phyloP scores from a whole-genome alignment of 2,113 vertebrate species.

The Archilochus colubris region DNA sequence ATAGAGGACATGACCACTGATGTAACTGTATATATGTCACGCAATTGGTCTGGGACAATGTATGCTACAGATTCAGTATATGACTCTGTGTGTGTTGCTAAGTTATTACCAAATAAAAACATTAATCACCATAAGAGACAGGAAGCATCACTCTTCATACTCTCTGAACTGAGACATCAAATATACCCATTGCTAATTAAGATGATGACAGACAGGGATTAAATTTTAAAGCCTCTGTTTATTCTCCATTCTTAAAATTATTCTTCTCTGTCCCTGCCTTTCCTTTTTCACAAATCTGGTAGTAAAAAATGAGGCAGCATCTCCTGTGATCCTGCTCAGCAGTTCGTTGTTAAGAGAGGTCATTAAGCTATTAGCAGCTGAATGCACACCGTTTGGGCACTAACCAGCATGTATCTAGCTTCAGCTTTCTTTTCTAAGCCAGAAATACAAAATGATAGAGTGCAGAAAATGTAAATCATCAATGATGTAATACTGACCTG shows the following conservation, averaged over 20 bases:
- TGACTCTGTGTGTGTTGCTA: conserved; percentile 14
- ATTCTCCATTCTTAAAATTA: conserved; percentile 46
- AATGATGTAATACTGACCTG: conserved; percentile 44
- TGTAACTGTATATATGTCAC: neutral
- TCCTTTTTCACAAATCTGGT: conserved; percentile 52
- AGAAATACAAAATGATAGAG: conserved; percentile 31
- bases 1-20: neutral
- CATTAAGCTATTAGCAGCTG: conserved; percentile 53
- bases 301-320: conserved; percentile 52
- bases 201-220: conserved; percentile 73
- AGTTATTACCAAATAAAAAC: conserved; percentile 69
- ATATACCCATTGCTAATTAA: conserved; percentile 56
- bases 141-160: conserved; percentile 53
- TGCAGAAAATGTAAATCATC: conserved; percentile 70
- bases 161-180: conserved; percentile 64
- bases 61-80: neutral
- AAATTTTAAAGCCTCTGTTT: conserved; percentile 69
- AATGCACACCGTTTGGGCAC: neutral
- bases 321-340: conserved; percentile 54
- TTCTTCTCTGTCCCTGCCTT: conserved; percentile 28
- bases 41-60: neutral
- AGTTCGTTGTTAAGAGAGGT: conserved; percentile 66
- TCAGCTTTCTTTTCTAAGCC: conserved; percentile 18
- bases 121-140: conserved; percentile 72
- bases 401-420: neutral